A percentile compares a stretch with the other conserved stretches of the same genome.
Conservation (phyloP, 1,140 invertebrate species). For the Olivierus martensii region DNA sequence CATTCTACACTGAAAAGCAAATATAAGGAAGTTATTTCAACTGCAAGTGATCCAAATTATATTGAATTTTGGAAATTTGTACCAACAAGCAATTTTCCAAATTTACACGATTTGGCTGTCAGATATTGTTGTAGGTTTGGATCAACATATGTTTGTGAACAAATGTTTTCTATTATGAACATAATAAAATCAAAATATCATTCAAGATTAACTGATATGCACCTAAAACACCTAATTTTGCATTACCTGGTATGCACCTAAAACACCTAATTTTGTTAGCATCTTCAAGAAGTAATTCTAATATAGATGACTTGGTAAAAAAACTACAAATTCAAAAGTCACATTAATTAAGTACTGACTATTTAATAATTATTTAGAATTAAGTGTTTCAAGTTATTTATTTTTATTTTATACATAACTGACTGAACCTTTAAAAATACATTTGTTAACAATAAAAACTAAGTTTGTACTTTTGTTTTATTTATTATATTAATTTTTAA, state of each 20-base stretch:
- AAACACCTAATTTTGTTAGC: background rate
- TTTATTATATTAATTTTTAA: no score
- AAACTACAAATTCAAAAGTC: background rate
- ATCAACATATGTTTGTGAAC: no score
- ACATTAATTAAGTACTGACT: background rate
- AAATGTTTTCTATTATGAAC: no score
- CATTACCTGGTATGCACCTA: background rate
- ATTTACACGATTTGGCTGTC: background rate
- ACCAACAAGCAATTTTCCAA: background rate
- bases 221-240: background rate
- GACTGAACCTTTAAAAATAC: no score
- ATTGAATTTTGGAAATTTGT: background rate
- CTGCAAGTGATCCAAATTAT: conserved; percentile 2
- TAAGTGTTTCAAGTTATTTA: no score
- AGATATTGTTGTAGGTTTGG: no score
- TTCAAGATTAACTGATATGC: background rate
- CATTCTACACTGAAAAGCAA: background rate
- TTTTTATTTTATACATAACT: no score
- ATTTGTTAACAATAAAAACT: no score
- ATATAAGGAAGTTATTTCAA: background rate
- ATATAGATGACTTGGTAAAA: background rate
- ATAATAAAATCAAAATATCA: background rate
- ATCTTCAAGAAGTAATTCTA: background rate
- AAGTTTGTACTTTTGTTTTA: no score
- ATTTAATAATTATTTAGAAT: background rate